Evolutionary conservation across 2,797 vertebrate species (phyloP), one percentile per base, ranked within the genome.

Genomic region (Anguilla pacifica): DNA sequence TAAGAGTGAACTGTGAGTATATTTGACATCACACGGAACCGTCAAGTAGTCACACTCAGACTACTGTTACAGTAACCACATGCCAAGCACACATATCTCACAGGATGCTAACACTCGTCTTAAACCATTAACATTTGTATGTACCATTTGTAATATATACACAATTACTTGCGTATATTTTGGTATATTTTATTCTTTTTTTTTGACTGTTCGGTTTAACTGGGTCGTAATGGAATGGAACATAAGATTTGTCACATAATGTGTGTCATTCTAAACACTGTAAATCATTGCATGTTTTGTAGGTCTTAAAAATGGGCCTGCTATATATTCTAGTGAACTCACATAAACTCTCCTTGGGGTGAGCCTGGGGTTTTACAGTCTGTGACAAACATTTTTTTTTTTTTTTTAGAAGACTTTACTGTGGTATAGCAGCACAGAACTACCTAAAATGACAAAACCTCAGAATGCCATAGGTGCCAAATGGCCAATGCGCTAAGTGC

Each of bases 11-110:
- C 91, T 88, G 90, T 88, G 87, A 88, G 91, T 92, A 89, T 43
- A n/a, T 82, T 51, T 55, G 82, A 57, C 53, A 49, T 43, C 92
- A 90, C 93, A 91, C 93, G 92, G 91, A 94, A 94, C 94, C 86
- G 83, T 92, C 92, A 88, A 88, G 89, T 88, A 91, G 87, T 89
- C 90, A 91, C 86, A 90, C 59, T 89, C 87, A 88, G 92, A 90
- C 90, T 91, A 83, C 91, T 88, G 88, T 88, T 82, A 70, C 55
- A 87, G 87, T 83, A 88, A 92, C 88, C 90, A 88, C 86, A 93
- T 92, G 90, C 89, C 88, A 88, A 85, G 79, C 87, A 91, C 79
- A 86, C 9, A 9, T 25, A 25, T 81, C 17, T 81, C 46, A 3
- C 19, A 9, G 43, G 77, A 49, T 25, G 13, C 28, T 35, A 7